Base-by-base conservation (phyloP, 2,113 vertebrate species). In the Phoxinus phoxinus region DNA sequence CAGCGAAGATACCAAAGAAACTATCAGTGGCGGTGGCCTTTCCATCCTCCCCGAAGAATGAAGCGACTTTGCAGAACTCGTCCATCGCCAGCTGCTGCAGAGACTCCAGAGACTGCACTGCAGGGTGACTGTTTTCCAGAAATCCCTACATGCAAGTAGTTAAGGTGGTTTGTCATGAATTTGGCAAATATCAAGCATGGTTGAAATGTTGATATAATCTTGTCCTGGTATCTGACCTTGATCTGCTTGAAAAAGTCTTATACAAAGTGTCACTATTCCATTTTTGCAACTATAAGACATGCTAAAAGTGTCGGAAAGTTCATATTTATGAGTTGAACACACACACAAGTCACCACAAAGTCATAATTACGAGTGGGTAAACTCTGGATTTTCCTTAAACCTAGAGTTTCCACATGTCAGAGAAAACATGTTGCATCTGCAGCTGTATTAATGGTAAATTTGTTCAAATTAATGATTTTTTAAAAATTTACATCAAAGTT, bases 1-100 rank as follows among this genome's bases (percentile, higher is more conserved):
- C 96, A 0, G 96, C 92, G 83, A 99, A 99, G 86, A 99, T 99
- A 83, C 96, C 97, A 23, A 99, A 99, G 93, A 99, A 99, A 46
- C 95, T 95, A 92, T 99, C 98, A 0, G 96, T 97, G 59, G 96
- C 97, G 23, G 97, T 96, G 89, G 94, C 87, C 81, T 97, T 97
- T 0, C 96, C 90, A 83, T 99, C 97, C 78, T 99, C 98, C 6
- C 98, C 98, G 0, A 99, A 99, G 93, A 95, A 99, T 59, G 97
- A 96, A 25, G 97, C 85, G 0, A 97, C 97, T 88, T 95, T 97
- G 92, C 90, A 83, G 89, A 98, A 98, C 79, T 99, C 98, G 1
- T 98, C 97, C 93, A 96, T 95, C 44, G 98, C 95, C 86, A 95
- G 94, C 41, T 96, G 96, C 89, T 99, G 97, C 84, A 99, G 95